These are phyloP conservation scores for Pseudococcus longispinus DNA, from an alignment of 2,888 invertebrate genomes.

Conservation along the genomic window DNA sequence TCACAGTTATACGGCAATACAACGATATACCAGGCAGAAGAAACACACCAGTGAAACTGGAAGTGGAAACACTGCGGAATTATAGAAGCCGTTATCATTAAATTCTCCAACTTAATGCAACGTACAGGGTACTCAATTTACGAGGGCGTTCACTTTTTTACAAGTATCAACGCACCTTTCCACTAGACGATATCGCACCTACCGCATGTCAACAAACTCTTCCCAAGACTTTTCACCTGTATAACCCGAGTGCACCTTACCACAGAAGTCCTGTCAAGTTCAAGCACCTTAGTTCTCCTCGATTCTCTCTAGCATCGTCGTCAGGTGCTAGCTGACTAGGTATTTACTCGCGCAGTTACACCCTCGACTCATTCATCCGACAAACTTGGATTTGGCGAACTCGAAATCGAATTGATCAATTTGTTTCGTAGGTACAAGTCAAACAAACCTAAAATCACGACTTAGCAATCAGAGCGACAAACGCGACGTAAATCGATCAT, in stretches of 20 bases:
- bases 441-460: not conserved
- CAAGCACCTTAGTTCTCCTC: not conserved
- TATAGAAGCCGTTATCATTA: not conserved
- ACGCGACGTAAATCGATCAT: not conserved
- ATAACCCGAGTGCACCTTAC: not conserved
- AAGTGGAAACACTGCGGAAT: not conserved
- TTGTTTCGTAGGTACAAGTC: not conserved
- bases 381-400: not conserved
- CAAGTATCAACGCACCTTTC: not conserved
- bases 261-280: not conserved
- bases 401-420: not conserved
- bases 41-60: not conserved
- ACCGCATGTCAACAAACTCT: constrained; percentile 16
- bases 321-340: not conserved
- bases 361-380: not conserved
- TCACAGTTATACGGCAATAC: constrained; percentile 23
- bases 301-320: not conserved
- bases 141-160: constrained; percentile 14
- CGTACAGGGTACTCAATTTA: not conserved
- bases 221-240: constrained; percentile 5
- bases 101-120: not conserved
- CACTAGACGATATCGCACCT: not conserved
- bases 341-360: not conserved
- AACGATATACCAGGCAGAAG: not conserved
- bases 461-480: not conserved